Evolutionary conservation across 2,797 vertebrate species (phyloP).

Genomic region (Sebastes iracundus): DNA sequence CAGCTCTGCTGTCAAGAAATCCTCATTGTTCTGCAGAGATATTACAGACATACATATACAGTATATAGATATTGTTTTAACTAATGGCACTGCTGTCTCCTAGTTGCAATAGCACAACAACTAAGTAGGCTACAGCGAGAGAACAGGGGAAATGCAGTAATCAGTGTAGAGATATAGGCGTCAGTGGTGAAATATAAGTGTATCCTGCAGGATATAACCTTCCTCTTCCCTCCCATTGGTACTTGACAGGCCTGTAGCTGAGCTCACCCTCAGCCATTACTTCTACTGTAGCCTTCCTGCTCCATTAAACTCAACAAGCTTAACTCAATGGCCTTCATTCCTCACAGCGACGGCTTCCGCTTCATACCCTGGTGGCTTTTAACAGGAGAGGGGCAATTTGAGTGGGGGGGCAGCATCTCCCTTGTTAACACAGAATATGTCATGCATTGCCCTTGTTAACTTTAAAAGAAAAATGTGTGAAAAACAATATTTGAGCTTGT

Average conservation of each 20-base stretch:
- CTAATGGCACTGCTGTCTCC: not conserved
- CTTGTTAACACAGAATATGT: constrained; percentile 78
- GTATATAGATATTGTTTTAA: not conserved
- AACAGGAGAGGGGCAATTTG: constrained; percentile 67
- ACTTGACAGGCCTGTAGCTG: constrained; percentile 63
- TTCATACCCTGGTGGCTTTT: constrained; percentile 74
- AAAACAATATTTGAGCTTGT: constrained; percentile 65
- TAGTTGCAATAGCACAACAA: not conserved
- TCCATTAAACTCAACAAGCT: constrained; percentile 81
- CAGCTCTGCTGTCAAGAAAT: not conserved
- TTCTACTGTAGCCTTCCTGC: constrained; percentile 74
- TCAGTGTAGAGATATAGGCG: not conserved
- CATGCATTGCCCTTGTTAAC: constrained; percentile 73
- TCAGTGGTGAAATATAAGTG: constrained; percentile 19
- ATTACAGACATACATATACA: not conserved
- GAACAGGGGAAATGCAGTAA: constrained; percentile 1
- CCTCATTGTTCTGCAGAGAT: not conserved
- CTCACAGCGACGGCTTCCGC: constrained; percentile 67
- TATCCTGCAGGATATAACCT: constrained; percentile 47
- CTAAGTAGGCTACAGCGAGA: not conserved
- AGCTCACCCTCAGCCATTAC: constrained; percentile 70
- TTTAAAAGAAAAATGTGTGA: constrained; percentile 70
- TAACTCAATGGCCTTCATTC: constrained; percentile 77
- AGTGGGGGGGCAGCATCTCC: constrained; percentile 47
- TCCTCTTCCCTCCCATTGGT: constrained; percentile 37